Percentiles rank a stretch among this genome's conserved stretches.
Evolutionary conservation across 2,797 vertebrate species (phyloP).

Genomic region (Podarcis lilfordi): DNA sequence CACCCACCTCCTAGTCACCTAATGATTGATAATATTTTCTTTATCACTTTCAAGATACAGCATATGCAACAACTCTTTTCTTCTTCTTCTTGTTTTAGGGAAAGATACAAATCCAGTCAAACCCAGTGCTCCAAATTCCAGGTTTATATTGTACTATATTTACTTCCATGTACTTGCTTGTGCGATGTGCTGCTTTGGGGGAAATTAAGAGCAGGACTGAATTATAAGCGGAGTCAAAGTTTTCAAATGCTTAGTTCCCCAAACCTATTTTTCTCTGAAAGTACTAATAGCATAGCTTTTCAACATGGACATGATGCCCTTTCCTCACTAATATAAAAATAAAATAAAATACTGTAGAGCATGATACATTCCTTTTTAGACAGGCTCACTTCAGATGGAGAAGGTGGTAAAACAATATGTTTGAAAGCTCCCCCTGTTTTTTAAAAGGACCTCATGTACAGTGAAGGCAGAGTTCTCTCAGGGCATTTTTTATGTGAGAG

Average conservation of each 20-base stretch:
- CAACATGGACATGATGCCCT: too few species aligned
- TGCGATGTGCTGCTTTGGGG: background rate
- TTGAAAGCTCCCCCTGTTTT: background rate
- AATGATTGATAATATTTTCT: too few species aligned
- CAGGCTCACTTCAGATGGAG: background rate
- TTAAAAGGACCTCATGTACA: background rate
- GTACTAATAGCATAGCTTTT: background rate
- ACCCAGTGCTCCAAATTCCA: too few species aligned
- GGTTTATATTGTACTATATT: background rate
- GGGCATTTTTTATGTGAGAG: background rate
- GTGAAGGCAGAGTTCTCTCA: too few species aligned
- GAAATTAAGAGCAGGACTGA: background rate
- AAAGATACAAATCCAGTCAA: too few species aligned
- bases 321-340: background rate
- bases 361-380: background rate
- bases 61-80: too few species aligned
- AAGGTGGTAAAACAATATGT: background rate
- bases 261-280: background rate
- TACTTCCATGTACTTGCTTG: background rate
- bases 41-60: too few species aligned
- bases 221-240: background rate
- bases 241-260: background rate
- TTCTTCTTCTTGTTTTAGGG: too few species aligned
- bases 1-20: too few species aligned
- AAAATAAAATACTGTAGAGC: background rate